Percentiles rank a stretch among this genome's conserved stretches.
Evolutionary conservation across 2,797 vertebrate genomes (phyloP).

Genomic region (Brachyalestes nurse): DNA sequence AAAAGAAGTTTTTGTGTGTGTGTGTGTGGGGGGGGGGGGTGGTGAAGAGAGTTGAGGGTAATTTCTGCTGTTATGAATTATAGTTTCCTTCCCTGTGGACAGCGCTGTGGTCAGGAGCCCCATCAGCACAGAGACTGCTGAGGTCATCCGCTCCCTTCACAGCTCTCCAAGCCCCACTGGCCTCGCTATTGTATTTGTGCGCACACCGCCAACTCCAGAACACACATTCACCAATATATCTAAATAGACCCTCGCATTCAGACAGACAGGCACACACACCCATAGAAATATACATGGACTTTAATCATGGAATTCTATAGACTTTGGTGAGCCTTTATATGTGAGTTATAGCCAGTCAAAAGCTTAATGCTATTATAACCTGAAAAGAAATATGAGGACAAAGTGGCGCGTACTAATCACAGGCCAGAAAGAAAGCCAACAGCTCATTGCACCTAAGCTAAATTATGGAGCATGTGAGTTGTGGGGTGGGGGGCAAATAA

Average conservation of each 20-base stretch:
- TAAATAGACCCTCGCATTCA: background rate
- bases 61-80: conserved; percentile 64
- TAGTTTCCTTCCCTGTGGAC: conserved; percentile 57
- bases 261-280: conserved; percentile 25
- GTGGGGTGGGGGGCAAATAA: conserved; percentile 26
- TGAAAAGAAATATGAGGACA: conserved; percentile 27
- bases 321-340: background rate
- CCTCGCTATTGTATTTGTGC: conserved; percentile 52
- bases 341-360: no score
- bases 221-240: background rate
- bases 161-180: conserved; percentile 32
- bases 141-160: conserved; percentile 56
- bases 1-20: background rate
- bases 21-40: background rate
- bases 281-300: conserved; percentile 14
- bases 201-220: conserved; percentile 41
- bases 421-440: conserved; percentile 42
- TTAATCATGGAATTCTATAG: background rate
- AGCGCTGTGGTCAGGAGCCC: conserved; percentile 49
- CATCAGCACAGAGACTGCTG: conserved; percentile 53
- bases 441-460: conserved; percentile 47
- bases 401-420: conserved; percentile 34
- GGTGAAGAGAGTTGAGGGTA: conserved; percentile 65
- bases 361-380: background rate
- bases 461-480: conserved; percentile 37